Evolutionary conservation across 2,113 vertebrate genomes (phyloP).

Genomic region (Ceyx cyanopectus): DNA sequence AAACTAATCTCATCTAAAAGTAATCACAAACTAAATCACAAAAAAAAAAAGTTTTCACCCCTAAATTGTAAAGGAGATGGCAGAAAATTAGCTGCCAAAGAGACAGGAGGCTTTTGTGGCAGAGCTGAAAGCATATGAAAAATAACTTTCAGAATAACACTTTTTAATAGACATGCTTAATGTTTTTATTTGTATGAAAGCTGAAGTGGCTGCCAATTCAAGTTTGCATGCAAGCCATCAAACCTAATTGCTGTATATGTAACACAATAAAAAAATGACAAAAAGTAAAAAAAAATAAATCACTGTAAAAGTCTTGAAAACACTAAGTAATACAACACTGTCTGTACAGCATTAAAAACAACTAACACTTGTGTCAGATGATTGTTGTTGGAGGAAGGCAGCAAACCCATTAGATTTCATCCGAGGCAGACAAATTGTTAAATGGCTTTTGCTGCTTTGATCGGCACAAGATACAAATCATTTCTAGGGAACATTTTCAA

Average conservation of each 20-base stretch:
- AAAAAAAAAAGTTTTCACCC: not conserved
- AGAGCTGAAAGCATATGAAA: conserved; percentile 45
- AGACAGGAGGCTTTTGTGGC: conserved; percentile 30
- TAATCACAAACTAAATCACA: not conserved
- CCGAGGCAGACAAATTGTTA: conserved; percentile 67
- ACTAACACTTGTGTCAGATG: conserved; percentile 64
- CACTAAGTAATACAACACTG: conserved; percentile 30
- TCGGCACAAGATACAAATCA: conserved; percentile 54
- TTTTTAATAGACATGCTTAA: conserved; percentile 64
- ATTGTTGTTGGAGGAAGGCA: conserved; percentile 61
- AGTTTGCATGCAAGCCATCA: conserved; percentile 63
- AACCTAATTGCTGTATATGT: conserved; percentile 65
- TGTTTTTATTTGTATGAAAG: conserved; percentile 61
- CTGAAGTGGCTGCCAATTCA: conserved; percentile 58
- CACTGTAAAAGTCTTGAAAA: conserved; percentile 64
- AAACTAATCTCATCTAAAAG: not conserved
- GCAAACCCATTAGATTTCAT: conserved; percentile 70
- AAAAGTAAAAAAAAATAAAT: not conserved
- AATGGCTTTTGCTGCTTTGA: conserved; percentile 63
- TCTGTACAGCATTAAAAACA: conserved; percentile 70
- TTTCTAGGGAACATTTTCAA: conserved; percentile 55
- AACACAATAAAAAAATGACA: conserved; percentile 48
- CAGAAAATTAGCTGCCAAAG: conserved; percentile 12
- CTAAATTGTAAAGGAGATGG: not conserved
- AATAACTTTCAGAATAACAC: conserved; percentile 55